Percentiles rank a stretch among this genome's conserved stretches.
Evolutionary conservation across 2,888 invertebrate genomes (phyloP).

Genomic region (Gnatocerus cornutus): DNA sequence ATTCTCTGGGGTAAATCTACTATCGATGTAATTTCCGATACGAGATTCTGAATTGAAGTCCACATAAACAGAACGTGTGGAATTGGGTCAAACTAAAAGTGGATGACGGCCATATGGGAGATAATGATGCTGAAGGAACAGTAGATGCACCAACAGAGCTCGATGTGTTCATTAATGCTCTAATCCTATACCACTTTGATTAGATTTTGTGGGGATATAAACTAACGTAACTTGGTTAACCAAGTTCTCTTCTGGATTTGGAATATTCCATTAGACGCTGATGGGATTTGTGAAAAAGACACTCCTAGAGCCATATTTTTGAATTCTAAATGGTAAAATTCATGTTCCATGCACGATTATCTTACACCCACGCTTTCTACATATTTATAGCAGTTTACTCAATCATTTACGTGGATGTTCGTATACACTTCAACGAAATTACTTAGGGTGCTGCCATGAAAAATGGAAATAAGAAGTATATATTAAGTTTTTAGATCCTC

Average conservation of each 20-base stretch:
- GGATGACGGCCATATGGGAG: constrained; percentile 28
- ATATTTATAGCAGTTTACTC: constrained; percentile 25
- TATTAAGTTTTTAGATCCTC: not conserved
- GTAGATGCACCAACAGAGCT: constrained; percentile 25
- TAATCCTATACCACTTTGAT: constrained; percentile 46
- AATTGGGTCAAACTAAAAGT: constrained; percentile 42
- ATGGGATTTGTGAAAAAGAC: not conserved
- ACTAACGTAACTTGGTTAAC: constrained; percentile 44
- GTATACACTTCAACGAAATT: not conserved
- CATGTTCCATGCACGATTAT: constrained; percentile 6
- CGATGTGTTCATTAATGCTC: constrained; percentile 41
- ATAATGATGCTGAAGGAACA: constrained; percentile 30
- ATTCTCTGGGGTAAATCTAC: not conserved
- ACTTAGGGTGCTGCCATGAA: constrained; percentile 8
- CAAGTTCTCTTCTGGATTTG: constrained; percentile 41
- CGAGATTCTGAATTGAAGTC: not conserved
- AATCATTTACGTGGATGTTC: constrained; percentile 12
- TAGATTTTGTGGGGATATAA: constrained; percentile 45
- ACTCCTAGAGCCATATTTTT: not conserved
- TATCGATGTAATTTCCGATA: constrained; percentile 26
- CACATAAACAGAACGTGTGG: not conserved
- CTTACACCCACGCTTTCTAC: constrained; percentile 9
- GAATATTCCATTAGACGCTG: constrained; percentile 15
- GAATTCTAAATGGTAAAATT: constrained; percentile 14
- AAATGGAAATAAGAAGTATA: constrained; percentile 9